phyloP scores from a whole-genome alignment of 2,797 vertebrate genomes.

The Mormyrops attenuatus region DNA sequence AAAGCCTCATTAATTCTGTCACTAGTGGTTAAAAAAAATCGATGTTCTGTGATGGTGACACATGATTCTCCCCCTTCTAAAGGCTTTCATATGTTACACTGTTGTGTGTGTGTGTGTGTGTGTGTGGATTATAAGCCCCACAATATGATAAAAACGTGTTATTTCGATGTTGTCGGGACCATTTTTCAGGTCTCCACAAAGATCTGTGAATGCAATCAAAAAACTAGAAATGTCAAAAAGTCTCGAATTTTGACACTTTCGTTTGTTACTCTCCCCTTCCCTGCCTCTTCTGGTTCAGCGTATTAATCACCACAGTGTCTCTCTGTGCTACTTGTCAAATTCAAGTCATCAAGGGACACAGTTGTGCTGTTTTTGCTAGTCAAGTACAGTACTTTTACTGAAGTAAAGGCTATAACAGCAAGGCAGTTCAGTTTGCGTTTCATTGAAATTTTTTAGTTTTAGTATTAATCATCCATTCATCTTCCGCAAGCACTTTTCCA shows the following conservation, averaged over 20 bases:
- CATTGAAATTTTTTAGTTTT: not conserved
- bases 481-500: not conserved
- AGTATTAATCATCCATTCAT: not conserved
- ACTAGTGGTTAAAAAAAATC: not conserved
- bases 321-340: not conserved
- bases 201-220: too few species aligned
- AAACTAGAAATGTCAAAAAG: too few species aligned
- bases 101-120: not conserved
- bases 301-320: not conserved
- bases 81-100: not conserved
- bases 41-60: not conserved
- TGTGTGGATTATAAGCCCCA: not conserved
- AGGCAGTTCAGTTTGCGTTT: not conserved
- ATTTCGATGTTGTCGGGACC: too few species aligned
- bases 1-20: not conserved
- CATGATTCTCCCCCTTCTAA: not conserved
- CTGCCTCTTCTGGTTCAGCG: not conserved
- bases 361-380: not conserved
- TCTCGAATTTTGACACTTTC: not conserved
- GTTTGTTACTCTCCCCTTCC: not conserved
- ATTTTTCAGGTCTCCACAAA: too few species aligned
- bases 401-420: not conserved
- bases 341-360: not conserved
- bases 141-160: not conserved
- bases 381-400: not conserved